Conservation (phyloP, 2,113 vertebrate species). For the Oryzias woworae region DNA sequence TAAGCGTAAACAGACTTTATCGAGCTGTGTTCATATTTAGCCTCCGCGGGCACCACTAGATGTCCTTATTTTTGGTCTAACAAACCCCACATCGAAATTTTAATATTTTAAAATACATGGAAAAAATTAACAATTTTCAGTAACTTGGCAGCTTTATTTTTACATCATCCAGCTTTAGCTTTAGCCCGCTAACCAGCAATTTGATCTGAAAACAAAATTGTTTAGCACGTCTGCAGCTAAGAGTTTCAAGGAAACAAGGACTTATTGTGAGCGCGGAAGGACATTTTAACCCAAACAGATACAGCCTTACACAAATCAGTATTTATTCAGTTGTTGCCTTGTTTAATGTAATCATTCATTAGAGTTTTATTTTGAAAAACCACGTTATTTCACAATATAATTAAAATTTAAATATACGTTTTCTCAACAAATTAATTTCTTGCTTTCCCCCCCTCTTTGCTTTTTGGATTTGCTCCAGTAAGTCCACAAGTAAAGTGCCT, state of each 20-base stretch:
- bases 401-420: too few relatives aligned
- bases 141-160: constrained; percentile 13
- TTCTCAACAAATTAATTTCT: too few relatives aligned
- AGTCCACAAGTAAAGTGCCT: too few relatives aligned
- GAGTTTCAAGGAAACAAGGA: background rate
- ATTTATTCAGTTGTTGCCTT: background rate
- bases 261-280: background rate
- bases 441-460: too few relatives aligned
- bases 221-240: background rate
- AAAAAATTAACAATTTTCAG: background rate
- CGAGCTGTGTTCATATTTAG: background rate
- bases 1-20: background rate
- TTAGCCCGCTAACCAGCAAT: constrained; percentile 23
- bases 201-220: background rate
- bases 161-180: constrained; percentile 18
- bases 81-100: background rate
- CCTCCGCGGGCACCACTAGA: rapidly evolving
- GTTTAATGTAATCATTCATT: too few relatives aligned
- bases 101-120: background rate
- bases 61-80: background rate
- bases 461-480: too few relatives aligned
- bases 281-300: background rate
- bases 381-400: too few relatives aligned
- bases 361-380: too few relatives aligned
- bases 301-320: background rate